These are phyloP conservation scores for Cephonodes hylas DNA, from an alignment of 2,888 invertebrate species.

Conservation along the genomic window DNA sequence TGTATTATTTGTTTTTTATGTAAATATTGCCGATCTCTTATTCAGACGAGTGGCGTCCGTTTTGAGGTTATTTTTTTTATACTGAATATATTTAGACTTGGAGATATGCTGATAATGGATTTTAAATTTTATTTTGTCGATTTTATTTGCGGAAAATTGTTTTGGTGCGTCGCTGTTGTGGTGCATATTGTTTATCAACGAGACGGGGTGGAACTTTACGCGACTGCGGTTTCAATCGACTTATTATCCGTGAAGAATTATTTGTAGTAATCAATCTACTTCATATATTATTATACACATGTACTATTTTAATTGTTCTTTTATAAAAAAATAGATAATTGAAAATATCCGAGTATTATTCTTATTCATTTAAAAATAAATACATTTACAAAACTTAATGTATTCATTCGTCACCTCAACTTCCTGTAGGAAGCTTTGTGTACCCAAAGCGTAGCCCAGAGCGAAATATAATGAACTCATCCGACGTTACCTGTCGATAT, in stretches of 20 bases:
- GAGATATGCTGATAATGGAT: constrained; percentile 59
- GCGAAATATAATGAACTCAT: constrained; percentile 8
- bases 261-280: too few species aligned
- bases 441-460: neutral
- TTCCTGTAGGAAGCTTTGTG: too few species aligned
- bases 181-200: neutral
- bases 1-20: constrained; percentile 80
- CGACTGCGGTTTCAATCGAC: neutral
- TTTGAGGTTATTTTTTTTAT: constrained; percentile 61
- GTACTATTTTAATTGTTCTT: too few species aligned
- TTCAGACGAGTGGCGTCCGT: constrained; percentile 68
- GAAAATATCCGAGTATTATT: too few species aligned
- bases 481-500: constrained; percentile 53
- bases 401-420: constrained; percentile 1
- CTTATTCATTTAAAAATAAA: neutral
- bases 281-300: too few species aligned
- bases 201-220: neutral
- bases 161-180: neutral
- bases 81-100: constrained; percentile 53
- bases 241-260: too few species aligned
- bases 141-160: neutral
- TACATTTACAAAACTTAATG: neutral
- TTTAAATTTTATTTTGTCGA: constrained; percentile 18
- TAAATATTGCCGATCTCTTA: constrained; percentile 75
- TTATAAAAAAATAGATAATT: too few species aligned